Evolutionary conservation across 2,113 vertebrate genomes (phyloP).

Genomic region (Zosterops hypoxanthus): DNA sequence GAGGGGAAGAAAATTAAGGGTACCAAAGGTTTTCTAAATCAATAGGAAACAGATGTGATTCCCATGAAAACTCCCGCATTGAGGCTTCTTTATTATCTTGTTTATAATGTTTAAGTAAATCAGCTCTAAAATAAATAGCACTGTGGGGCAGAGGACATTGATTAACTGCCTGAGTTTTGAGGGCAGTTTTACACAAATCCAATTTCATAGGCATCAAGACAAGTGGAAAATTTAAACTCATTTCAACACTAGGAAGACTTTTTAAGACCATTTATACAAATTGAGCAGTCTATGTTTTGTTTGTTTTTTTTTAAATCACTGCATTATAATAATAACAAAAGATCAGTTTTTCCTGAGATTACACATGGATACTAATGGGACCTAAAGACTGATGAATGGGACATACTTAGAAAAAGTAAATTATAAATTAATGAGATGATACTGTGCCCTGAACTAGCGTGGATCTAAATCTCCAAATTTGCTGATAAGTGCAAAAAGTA

Average conservation of each 20-base stretch:
- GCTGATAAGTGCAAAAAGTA: background rate
- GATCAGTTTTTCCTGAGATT: background rate
- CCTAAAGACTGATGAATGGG: rapidly evolving
- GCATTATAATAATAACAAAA: background rate
- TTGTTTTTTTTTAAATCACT: background rate
- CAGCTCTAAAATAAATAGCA: background rate
- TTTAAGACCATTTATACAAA: background rate
- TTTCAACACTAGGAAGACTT: background rate
- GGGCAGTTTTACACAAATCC: background rate
- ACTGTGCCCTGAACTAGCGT: background rate
- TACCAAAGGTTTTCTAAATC: background rate
- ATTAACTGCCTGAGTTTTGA: background rate
- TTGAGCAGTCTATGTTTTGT: background rate
- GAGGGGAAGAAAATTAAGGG: background rate
- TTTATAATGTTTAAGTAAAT: background rate
- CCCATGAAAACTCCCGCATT: background rate
- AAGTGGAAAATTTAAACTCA: background rate
- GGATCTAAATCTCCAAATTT: background rate
- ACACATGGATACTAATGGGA: background rate
- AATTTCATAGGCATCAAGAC: background rate
- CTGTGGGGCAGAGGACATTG: background rate
- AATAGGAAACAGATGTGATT: background rate
- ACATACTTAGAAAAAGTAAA: background rate
- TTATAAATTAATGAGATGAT: background rate
- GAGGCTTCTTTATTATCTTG: background rate